phyloP scores from a whole-genome alignment of 2,888 invertebrate genomes.

The Lymantria monacha region DNA sequence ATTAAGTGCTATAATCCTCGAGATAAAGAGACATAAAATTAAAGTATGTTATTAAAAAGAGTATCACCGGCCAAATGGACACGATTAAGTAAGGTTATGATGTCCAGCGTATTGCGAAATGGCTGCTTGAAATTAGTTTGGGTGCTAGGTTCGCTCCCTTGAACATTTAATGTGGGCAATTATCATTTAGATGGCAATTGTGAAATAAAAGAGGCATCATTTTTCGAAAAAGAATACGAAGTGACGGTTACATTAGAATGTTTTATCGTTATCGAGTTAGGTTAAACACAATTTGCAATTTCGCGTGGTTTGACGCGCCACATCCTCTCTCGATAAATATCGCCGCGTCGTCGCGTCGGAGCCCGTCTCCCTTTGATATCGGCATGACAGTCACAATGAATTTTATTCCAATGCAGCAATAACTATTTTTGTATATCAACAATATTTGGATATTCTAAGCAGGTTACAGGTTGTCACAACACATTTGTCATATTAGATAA shows the following conservation, averaged over 20 bases:
- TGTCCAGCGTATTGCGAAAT: slow-evolving; percentile 63
- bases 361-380: slow-evolving; percentile 30
- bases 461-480: slow-evolving; percentile 45
- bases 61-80: slow-evolving; percentile 70
- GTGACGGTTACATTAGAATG: slow-evolving; percentile 23
- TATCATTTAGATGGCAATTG: slow-evolving; percentile 32
- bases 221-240: slow-evolving; percentile 15
- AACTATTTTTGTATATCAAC: slow-evolving; percentile 30
- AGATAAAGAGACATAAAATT: slow-evolving; percentile 74
- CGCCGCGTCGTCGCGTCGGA: slow-evolving; percentile 17
- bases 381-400: slow-evolving; percentile 21
- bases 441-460: slow-evolving; percentile 23
- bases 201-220: slow-evolving; percentile 29
- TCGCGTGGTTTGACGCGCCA: slow-evolving; percentile 50
- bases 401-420: slow-evolving; percentile 35
- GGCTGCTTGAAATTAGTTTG: slow-evolving; percentile 60
- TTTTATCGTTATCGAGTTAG: slow-evolving; percentile 58
- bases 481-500: slow-evolving; percentile 33
- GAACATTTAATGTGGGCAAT: slow-evolving; percentile 35
- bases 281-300: slow-evolving; percentile 67
- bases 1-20: slow-evolving; percentile 61
- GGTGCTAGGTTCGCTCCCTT: slow-evolving; percentile 41
- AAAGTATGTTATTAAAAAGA: slow-evolving; percentile 76
- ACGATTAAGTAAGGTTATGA: slow-evolving; percentile 69
- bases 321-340: slow-evolving; percentile 64